Percentiles rank a stretch among this genome's conserved stretches.
phyloP scores from a whole-genome alignment of 2,797 vertebrate species.

The Darevskia mixta region DNA sequence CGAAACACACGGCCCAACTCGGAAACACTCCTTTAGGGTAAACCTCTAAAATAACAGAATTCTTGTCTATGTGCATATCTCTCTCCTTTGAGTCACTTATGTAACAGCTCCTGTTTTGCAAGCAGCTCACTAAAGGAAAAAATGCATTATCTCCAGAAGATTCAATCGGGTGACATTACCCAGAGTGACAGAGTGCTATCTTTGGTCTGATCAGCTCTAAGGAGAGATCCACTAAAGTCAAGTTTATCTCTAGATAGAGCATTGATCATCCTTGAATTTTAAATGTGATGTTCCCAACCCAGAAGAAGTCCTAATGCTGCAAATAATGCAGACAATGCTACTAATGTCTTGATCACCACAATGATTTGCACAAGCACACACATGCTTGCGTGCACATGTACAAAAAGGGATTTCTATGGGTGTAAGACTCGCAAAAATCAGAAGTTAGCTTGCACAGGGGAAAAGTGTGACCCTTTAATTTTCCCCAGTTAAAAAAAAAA shows the following conservation, averaged over 20 bases:
- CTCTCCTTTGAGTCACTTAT: neutral
- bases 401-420: neutral
- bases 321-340: neutral
- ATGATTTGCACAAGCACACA: neutral
- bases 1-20: neutral
- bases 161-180: neutral
- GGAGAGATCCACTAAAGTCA: too few relatives aligned
- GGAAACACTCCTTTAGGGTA: neutral
- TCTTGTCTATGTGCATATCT: neutral
- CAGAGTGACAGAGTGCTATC: neutral
- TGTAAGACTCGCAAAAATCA: constrained; percentile 11
- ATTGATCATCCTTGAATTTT: neutral
- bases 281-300: neutral
- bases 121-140: neutral
- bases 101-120: constrained; percentile 4
- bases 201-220: neutral
- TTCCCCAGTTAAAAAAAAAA: constrained; percentile 46
- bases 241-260: neutral
- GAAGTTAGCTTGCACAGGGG: constrained; percentile 20
- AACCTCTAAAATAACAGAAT: neutral
- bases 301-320: neutral
- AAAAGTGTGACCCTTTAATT: constrained; percentile 39
- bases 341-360: neutral
- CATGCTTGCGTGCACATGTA: neutral
- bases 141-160: neutral